Evolutionary conservation across 2,797 vertebrate genomes (phyloP), one percentile per base, ranked within the genome.

Genomic region (Psittacula derbiana): DNA sequence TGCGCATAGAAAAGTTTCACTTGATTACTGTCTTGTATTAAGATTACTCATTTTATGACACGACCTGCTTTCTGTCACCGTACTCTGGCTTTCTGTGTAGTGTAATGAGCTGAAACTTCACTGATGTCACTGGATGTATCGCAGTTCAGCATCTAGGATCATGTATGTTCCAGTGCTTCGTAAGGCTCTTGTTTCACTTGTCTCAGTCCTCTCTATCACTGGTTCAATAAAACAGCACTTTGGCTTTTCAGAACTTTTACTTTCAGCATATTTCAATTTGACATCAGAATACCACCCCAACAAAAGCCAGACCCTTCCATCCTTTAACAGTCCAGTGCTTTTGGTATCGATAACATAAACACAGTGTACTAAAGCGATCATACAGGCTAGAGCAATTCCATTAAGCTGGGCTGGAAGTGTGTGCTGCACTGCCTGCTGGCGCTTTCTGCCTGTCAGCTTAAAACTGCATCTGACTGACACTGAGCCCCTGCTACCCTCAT

Each of bases 221-320:
- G 28, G 19, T 88, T 89, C 89, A 88, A 86, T 92, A 88, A 97
- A 93, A 84, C 61, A 96, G 76, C 65, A 90, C 87, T 94, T 93
- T 4, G 33, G 58, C 89, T 93, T 90, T 91, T 72, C 0, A 0
- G 50, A 92, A 89, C 85, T 93, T 94, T 93, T 87, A 41, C 53
- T 94, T 95, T 93, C 89, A 90, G 61, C 2, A 0, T 72, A 88
- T 96, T 88, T 96, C 89, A 94, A 94, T 92, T 47, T 89, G 92
- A 94, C 92, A 86, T 49, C 36, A 58, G 72, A 92, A 71, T 40
- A 53, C 62, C 46, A 79, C 28, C 50, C 44, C 74, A 93, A 91
- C 92, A 71, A 89, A 95, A 96, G 62, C 89, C 95, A 95, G 92
- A 89, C 49, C 40, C 76, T 85, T 83, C 60, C 57, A 67, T 82